Base-by-base conservation (phyloP, 2,113 vertebrate species). In the Poeciliopsis turrubarensis region DNA sequence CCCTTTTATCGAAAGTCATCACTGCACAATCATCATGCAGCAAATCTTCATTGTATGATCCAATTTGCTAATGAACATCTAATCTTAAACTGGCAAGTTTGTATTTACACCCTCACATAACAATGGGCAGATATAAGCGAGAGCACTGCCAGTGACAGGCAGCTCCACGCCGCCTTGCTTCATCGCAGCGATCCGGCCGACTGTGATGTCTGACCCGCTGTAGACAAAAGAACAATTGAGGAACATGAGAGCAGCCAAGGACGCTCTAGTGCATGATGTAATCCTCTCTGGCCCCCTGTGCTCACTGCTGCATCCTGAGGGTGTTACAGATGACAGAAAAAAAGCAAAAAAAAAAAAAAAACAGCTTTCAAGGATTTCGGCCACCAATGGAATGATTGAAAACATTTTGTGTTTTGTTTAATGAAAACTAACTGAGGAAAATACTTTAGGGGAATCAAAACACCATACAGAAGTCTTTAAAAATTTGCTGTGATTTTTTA, bases 221-320 rank as follows among this genome's bases (percentile, higher is more conserved):
- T 65, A 57, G 76, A 89, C 84, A 87, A 80, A 81, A 74, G 78
- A 65, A 75, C 87, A 73, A 85, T 61, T 70, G 78, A 71, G 9
- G 34, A 65, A 72, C 60, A 60, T 30, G 71, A 75, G 79, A 61
- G 67, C 6, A 25, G 37, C 67, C 60, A 51, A 75, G 72, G 44
- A 69, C 63, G 70, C 73, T 62, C 54, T 47, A 29, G 39, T 51
- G 47, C 19, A n/a, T 77, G 77, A 51, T 60, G 75, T 83, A 27
- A 87, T 84, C 66, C 63, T 39, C 26, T 57, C 32, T 60, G 39
- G 41, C 27, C 72, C 12, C 0, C 60, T 57, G 66, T 67, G 27
- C 15, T 73, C 11, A 75, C 30, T n/a, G 31, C 65, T 70, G 3
- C 14, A 77, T 37, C 68, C 63, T 60, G 60, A 60, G 30, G 29